Base-by-base conservation (phyloP, 2,797 vertebrate genomes). In the Numenius phaeopus region DNA sequence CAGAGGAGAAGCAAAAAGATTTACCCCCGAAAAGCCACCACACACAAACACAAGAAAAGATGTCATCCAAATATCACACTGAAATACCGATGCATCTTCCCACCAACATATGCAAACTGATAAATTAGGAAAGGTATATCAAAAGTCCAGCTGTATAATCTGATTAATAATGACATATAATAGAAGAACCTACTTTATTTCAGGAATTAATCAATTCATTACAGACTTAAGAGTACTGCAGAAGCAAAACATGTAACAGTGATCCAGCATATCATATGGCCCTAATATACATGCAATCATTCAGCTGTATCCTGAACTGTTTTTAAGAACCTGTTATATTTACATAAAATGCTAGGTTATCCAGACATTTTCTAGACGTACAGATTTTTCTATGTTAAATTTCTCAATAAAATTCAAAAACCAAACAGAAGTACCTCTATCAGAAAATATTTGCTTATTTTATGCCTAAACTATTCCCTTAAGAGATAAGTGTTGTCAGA, bases 111-210 rank as follows among this genome's bases (percentile, higher is more conserved):
- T 40, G 50, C 70, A 91, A 13, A 47, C 16, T 40, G 18, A 62
- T 61, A 59, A 40, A 85, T 29, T 30, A 88, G 30, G 47, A 64
- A 46, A 86, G 20, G 9, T 29, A 12, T 10, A 55, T 34, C 7
- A 32, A 20, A 81, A 85, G 46, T 54, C 32, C 39, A 23, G 13
- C 9, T 94, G 57, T 50, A 73, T 64, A 82, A 89, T 82, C 90
- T 55, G 59, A 90, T 92, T 78, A 94, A 82, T 92, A 94, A 94
- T 67, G 42, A 83, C 59, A 72, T 66, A 49, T 44, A 94, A 71
- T 26, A 81, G 46, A 39, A 94, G 37, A 86, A 96, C 59, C 32
- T 89, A 37, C 42, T 81, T 54, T 85, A 52, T 83, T 97, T 87
- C 54, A 94, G 71, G 50, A 61, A 83, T 83, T 79, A 87, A 84